Evolutionary conservation across 2,888 invertebrate genomes (phyloP).

Genomic region (Minunthozetes semirufus): DNA sequence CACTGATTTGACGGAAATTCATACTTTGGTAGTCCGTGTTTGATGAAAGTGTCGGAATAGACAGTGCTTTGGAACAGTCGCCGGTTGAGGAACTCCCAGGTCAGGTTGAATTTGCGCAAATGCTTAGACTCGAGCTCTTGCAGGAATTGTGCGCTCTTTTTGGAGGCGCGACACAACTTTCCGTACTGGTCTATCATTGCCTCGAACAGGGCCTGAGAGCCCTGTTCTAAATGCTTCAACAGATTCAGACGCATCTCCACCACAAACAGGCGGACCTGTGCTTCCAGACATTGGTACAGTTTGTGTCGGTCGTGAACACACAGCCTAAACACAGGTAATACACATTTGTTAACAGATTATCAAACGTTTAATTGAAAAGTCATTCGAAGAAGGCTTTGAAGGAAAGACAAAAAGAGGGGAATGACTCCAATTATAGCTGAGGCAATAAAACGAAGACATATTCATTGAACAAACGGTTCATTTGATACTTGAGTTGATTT

Average conservation of each 20-base stretch:
- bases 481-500: too few species aligned
- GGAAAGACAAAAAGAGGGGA: too few species aligned
- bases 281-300: conserved; percentile 58
- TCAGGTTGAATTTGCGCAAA: conserved; percentile 58
- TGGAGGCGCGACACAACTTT: conserved; percentile 58
- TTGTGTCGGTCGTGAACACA: conserved; percentile 57
- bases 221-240: conserved; percentile 47
- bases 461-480: too few species aligned
- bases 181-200: conserved; percentile 59
- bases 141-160: conserved; percentile 56
- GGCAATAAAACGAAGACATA: too few species aligned
- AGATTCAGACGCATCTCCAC: conserved; percentile 59
- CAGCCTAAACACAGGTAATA: conserved; percentile 45
- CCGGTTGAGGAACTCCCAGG: conserved; percentile 62
- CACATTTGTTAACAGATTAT: neutral
- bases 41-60: conserved; percentile 55
- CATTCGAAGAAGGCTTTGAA: neutral
- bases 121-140: conserved; percentile 58
- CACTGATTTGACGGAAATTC: neutral
- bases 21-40: conserved; percentile 51
- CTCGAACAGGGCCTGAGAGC: conserved; percentile 54
- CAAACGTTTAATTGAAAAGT: neutral
- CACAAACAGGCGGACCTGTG: conserved; percentile 59
- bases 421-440: too few species aligned
- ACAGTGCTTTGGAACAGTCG: conserved; percentile 58